phyloP scores from a whole-genome alignment of 2,113 vertebrate species.

The Psittacara wagleri region DNA sequence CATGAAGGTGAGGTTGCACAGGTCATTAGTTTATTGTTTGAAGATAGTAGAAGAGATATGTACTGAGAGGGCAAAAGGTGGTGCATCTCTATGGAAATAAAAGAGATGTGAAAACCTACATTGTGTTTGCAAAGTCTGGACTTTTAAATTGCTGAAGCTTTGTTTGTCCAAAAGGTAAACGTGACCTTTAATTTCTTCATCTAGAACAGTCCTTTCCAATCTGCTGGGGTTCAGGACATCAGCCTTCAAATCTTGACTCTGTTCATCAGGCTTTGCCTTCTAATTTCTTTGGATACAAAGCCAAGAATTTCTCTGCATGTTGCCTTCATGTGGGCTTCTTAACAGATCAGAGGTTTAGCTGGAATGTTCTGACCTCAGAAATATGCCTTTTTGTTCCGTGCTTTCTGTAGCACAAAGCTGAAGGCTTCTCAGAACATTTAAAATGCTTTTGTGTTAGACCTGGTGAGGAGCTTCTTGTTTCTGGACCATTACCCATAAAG shows the following conservation, averaged over 20 bases:
- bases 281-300: slow-evolving; percentile 36
- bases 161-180: slow-evolving; percentile 2
- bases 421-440: neutral
- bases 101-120: neutral
- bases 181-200: slow-evolving; percentile 24
- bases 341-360: slow-evolving; percentile 14
- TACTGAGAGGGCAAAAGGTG: neutral
- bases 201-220: slow-evolving; percentile 23
- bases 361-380: slow-evolving; percentile 35
- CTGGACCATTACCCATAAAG: neutral
- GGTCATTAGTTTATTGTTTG: neutral
- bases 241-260: slow-evolving; percentile 2
- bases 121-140: neutral
- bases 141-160: neutral
- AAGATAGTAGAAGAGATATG: slow-evolving; percentile 24
- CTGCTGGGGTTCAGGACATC: slow-evolving; percentile 6
- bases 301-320: slow-evolving; percentile 29
- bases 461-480: neutral
- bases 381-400: rapidly evolving
- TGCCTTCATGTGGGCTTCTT: neutral
- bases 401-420: neutral
- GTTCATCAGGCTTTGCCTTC: slow-evolving; percentile 32
- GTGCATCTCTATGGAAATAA: neutral
- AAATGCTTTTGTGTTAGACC: neutral
- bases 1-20: neutral